A percentile compares a stretch with the other conserved stretches of the same genome.
Evolutionary conservation across 1,140 invertebrate genomes (phyloP).

Genomic region (Scaptomyza graminum): DNA sequence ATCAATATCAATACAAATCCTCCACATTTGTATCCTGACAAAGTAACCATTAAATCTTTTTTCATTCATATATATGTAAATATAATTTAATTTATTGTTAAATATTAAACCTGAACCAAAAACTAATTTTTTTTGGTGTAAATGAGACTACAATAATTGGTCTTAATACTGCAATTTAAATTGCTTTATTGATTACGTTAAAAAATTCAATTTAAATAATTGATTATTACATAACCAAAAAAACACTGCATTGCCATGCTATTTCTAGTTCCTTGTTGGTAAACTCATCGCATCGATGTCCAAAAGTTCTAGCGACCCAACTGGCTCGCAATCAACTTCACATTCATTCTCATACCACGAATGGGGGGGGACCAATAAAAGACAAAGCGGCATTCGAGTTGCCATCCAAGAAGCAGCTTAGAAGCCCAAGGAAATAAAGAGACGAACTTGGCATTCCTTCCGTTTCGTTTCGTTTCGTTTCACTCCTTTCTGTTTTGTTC

Average conservation of each 20-base stretch:
- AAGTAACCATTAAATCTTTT: no score
- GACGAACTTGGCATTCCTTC: constrained; percentile 2
- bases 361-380: constrained; percentile 42
- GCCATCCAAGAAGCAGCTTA: constrained; percentile 46
- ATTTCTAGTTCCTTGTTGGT: constrained; percentile 1
- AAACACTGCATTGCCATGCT: background rate
- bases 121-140: no score
- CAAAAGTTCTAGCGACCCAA: constrained; percentile 24
- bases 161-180: no score
- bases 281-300: background rate
- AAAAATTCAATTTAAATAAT: background rate
- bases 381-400: constrained; percentile 40
- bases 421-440: background rate
- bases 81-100: no score
- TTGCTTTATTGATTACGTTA: background rate
- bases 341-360: constrained; percentile 18
- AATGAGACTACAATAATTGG: no score
- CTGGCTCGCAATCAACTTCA: constrained; percentile 37
- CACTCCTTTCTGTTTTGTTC: background rate
- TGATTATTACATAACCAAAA: background rate
- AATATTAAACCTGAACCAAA: no score
- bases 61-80: no score
- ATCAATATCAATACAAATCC: no score
- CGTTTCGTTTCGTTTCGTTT: constrained; percentile 19
- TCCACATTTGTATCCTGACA: no score